phyloP scores from a whole-genome alignment of 1,140 invertebrate species.

The Zaprionus gabonicus region DNA sequence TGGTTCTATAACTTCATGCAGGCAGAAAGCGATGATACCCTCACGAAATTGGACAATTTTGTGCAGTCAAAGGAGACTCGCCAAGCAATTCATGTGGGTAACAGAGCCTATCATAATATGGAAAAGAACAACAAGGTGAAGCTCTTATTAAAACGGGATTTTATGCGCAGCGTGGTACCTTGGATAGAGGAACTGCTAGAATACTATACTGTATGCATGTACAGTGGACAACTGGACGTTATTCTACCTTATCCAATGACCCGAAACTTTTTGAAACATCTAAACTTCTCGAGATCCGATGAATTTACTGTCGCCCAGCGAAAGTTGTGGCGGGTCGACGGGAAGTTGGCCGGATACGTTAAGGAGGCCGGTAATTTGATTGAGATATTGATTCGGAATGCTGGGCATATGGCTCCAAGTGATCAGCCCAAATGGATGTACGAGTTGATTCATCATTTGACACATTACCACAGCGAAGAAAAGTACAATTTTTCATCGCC shows the following conservation, averaged over 20 bases:
- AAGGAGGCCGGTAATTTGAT: constrained; percentile 89
- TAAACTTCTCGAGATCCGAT: constrained; percentile 88
- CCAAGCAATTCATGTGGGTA: constrained; percentile 92
- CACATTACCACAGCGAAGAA: constrained; percentile 84
- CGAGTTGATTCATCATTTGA: constrained; percentile 91
- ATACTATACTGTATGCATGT: constrained; percentile 89
- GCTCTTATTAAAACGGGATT: constrained; percentile 88
- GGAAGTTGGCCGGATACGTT: constrained; percentile 91
- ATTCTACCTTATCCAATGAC: constrained; percentile 92
- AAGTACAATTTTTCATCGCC: not conserved
- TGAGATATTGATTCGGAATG: constrained; percentile 91
- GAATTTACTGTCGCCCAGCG: constrained; percentile 88
- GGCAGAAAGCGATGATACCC: constrained; percentile 84
- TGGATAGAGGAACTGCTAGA: constrained; percentile 89
- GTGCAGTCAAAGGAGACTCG: constrained; percentile 87
- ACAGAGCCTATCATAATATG: constrained; percentile 87
- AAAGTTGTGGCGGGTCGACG: constrained; percentile 88
- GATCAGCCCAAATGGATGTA: constrained; percentile 91
- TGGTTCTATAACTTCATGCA: constrained; percentile 92
- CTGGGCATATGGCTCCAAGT: constrained; percentile 92
- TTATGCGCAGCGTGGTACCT: constrained; percentile 92
- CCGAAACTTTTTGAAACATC: constrained; percentile 88
- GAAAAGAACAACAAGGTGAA: constrained; percentile 86
- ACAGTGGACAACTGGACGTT: constrained; percentile 93
- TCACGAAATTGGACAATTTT: constrained; percentile 84